Percentiles rank a stretch among this genome's conserved stretches.
Evolutionary conservation across 2,888 invertebrate genomes (phyloP).

Genomic region (Leptodirus hochenwartii): DNA sequence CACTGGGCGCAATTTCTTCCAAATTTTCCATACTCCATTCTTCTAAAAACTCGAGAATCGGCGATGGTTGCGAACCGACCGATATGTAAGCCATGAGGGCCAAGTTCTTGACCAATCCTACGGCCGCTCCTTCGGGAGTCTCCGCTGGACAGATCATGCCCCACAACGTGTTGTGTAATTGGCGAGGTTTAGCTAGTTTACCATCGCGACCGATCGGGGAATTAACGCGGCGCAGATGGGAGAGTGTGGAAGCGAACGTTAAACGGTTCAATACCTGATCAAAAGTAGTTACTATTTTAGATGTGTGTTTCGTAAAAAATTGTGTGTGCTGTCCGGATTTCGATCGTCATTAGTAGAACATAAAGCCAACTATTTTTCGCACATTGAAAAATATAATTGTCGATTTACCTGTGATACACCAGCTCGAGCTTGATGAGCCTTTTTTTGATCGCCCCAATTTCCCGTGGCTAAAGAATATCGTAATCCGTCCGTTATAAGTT

Average conservation of each 20-base stretch:
- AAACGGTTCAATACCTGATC: conserved; percentile 90
- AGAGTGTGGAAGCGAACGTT: conserved; percentile 96
- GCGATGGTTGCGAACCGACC: conserved; percentile 97
- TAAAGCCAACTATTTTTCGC: too few species aligned
- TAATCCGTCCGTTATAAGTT: conserved; percentile 94
- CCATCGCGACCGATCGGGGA: conserved; percentile 99
- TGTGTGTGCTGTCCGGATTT: too few species aligned
- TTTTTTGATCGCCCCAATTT: conserved; percentile 99
- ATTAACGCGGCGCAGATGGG: conserved; percentile 94
- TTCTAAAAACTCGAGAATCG: conserved; percentile 99
- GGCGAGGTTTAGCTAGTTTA: conserved; percentile 95
- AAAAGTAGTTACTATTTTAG: too few species aligned
- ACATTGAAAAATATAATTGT: neutral
- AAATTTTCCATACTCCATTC: conserved; percentile 99
- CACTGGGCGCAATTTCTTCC: conserved; percentile 98
- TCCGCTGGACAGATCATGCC: conserved; percentile 99
- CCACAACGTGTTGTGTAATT: conserved; percentile 98
- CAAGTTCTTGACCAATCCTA: conserved; percentile 94
- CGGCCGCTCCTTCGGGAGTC: conserved; percentile 95
- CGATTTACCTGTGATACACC: conserved; percentile 65
- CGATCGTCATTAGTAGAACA: too few species aligned
- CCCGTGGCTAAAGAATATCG: conserved; percentile 97
- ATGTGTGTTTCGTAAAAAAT: too few species aligned
- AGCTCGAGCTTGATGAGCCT: conserved; percentile 95
- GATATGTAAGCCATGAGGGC: conserved; percentile 99